phyloP scores from a whole-genome alignment of 2,797 vertebrate genomes.

The Syngnathus acus region DNA sequence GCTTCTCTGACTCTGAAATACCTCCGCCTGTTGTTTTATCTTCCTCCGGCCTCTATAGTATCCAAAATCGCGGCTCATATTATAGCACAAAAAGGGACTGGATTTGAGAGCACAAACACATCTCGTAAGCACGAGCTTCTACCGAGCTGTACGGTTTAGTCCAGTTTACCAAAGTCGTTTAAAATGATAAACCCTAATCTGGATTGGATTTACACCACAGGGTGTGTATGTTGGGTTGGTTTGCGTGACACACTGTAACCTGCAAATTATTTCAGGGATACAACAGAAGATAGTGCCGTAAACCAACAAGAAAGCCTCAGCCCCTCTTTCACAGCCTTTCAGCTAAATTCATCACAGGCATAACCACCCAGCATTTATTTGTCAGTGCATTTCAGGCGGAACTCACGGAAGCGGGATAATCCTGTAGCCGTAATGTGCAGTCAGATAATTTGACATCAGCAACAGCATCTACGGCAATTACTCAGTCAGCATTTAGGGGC shows the following conservation, averaged over 20 bases:
- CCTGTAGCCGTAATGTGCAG: too few species aligned
- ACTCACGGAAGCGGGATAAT: too few species aligned
- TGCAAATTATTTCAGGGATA: background rate
- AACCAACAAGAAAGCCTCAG: background rate
- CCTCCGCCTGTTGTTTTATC: constrained; percentile 66
- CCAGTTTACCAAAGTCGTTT: constrained; percentile 15
- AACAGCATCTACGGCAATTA: background rate
- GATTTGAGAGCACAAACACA: constrained; percentile 11
- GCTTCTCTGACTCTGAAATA: constrained; percentile 70
- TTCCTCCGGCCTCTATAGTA: constrained; percentile 42
- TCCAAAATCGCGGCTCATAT: constrained; percentile 34
- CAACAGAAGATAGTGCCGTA: background rate
- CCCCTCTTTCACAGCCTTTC: too few species aligned
- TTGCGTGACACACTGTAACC: background rate
- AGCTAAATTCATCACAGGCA: too few species aligned
- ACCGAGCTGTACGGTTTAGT: background rate
- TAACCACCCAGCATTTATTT: background rate
- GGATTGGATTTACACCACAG: background rate
- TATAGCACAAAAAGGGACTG: constrained; percentile 31
- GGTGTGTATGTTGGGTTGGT: background rate
- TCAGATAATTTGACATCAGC: too few species aligned
- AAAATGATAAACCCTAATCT: constrained; percentile 1
- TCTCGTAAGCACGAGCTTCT: background rate
- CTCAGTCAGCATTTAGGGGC: background rate
- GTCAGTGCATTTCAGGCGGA: background rate